These are phyloP conservation scores for Catocala fraxini DNA, from an alignment of 2,888 invertebrate genomes.

Conservation along the genomic window DNA sequence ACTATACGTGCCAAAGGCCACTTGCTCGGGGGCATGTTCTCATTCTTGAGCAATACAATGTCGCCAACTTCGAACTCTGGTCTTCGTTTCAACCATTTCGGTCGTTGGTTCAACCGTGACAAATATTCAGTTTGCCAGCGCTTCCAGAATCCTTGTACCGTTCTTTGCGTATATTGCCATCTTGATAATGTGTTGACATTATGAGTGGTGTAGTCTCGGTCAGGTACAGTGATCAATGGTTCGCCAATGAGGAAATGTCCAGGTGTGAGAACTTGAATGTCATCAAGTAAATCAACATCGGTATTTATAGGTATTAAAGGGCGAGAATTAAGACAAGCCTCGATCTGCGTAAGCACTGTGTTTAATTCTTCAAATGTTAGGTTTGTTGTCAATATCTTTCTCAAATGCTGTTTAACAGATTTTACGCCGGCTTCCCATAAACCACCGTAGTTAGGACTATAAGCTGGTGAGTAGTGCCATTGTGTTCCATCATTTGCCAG, in stretches of 20 bases:
- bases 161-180: slow-evolving; percentile 37
- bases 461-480: slow-evolving; percentile 48
- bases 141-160: slow-evolving; percentile 40
- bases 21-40: slow-evolving; percentile 35
- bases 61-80: slow-evolving; percentile 26
- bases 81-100: slow-evolving; percentile 33
- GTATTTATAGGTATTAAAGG: slow-evolving; percentile 12
- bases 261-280: slow-evolving; percentile 31
- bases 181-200: slow-evolving; percentile 26
- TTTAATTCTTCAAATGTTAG: slow-evolving; percentile 20
- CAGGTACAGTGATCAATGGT: slow-evolving; percentile 23
- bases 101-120: slow-evolving; percentile 31
- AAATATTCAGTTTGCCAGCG: slow-evolving; percentile 45
- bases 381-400: slow-evolving; percentile 10
- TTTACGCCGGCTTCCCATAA: slow-evolving; percentile 22
- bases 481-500: background rate
- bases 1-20: slow-evolving; percentile 37
- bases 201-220: slow-evolving; percentile 1
- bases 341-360: slow-evolving; percentile 16
- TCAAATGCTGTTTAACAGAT: slow-evolving; percentile 39
- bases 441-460: slow-evolving; percentile 42
- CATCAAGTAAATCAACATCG: slow-evolving; percentile 11
- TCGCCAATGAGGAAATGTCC: slow-evolving; percentile 44
- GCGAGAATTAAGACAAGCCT: slow-evolving; percentile 3
- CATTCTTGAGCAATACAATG: slow-evolving; percentile 35